Base-by-base conservation (phyloP, 2,113 vertebrate genomes). In the Narcine bancroftii region DNA sequence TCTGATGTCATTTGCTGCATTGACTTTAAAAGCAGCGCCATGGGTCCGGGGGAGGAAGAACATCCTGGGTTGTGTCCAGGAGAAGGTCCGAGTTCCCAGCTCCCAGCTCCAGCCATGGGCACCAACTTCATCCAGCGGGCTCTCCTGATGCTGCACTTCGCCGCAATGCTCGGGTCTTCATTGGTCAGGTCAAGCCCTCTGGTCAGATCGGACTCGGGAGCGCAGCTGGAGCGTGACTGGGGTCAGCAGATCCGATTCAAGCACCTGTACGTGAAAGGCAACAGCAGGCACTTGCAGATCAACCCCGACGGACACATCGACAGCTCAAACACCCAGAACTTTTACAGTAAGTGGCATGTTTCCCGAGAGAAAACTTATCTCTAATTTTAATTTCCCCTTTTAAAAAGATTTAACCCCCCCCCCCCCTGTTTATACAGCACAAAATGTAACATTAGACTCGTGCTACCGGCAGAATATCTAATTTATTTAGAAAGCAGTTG, bases 231-330 rank as follows among this genome's bases (percentile, higher is more conserved):
- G 92, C 96, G 96, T 94, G 96, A 94, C 95, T 98, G 97, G 98
- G 96, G 97, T 0, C 94, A 92, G 0, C 93, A 96, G 72, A 95
- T 96, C 85, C 95, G 65, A 93, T 96, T 97, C 93, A 93, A 96
- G 33, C 98, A 99, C 93, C 95, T 97, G 92, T 97, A 97, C 93
- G 96, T 96, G 0, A 95, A 95, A 93, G 95, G 94, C 85, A 97
- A 94, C 95, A 98, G 97, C 95, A 97, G 97, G 95, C 98, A 99
- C 94, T 95, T 99, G 93, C 98, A 98, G 93, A 98, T 99, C 95
- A 96, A 94, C 0, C 92, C 92, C 0, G 95, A 95, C 0, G 96
- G 96, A 73, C 95, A 93, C 0, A 45, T 95, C 39, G 95, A 94
- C 0, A 96, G 95, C 2, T 92, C 92, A 1, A 93, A 96, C n/a